phyloP scores from a whole-genome alignment of 2,797 vertebrate genomes.

The Halcyon smyrnensis region DNA sequence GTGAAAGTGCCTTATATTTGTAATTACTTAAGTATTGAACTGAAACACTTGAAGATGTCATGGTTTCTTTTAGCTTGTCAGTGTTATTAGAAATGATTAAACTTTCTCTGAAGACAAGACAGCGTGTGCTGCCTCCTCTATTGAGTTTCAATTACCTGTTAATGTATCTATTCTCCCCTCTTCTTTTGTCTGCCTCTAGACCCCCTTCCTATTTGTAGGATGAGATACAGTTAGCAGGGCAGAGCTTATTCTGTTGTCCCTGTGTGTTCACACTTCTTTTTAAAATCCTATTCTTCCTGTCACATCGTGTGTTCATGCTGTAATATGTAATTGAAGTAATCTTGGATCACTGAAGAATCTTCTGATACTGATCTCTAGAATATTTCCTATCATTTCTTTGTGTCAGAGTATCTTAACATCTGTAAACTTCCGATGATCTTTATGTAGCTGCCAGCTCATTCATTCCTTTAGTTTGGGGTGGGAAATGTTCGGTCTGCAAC shows the following conservation, averaged over 20 bases:
- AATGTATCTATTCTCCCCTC: neutral
- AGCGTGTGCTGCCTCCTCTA: neutral
- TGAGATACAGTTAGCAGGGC: neutral
- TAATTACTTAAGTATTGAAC: neutral
- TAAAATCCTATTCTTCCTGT: neutral
- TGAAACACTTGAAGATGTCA: neutral
- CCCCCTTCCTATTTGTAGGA: neutral
- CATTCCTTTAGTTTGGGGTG: neutral
- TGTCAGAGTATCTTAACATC: constrained; percentile 9
- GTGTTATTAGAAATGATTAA: neutral
- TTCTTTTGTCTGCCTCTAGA: neutral
- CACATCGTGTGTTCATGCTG: neutral
- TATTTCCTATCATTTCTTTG: constrained; percentile 1
- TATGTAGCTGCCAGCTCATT: neutral
- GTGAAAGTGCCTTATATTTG: neutral
- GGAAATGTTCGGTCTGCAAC: constrained; percentile 18
- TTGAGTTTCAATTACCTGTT: neutral
- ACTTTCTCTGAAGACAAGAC: neutral
- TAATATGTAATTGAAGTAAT: neutral
- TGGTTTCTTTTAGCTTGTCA: neutral
- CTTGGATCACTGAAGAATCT: neutral
- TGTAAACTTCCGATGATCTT: neutral
- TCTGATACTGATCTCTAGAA: constrained; percentile 15
- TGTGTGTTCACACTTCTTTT: neutral
- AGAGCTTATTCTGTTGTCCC: neutral